Base-by-base conservation (phyloP, 2,888 invertebrate genomes). In the Euplagia quadripunctaria region DNA sequence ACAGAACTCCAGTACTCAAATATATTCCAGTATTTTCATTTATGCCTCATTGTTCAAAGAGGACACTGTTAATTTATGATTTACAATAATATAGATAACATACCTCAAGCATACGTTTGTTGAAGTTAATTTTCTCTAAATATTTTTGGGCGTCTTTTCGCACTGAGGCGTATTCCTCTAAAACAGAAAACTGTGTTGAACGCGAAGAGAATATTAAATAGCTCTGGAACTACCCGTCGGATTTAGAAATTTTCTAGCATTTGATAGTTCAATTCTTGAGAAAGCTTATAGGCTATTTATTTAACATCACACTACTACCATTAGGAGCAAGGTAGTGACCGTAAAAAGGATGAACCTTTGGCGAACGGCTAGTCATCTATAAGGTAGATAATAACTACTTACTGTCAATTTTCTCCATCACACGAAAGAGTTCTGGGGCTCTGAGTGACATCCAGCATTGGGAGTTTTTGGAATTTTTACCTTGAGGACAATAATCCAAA, bases 41-140 rank as follows among this genome's bases (percentile, higher is more conserved):
- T 31, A 20, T 12, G 4, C 12, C 12, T 20, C 17, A 52, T 52
- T 17, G 52, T 52, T 52, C 17, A 16, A 51, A 51, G 1, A 52
- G 17, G 0, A 6, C 4, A 16, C 58, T 58, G 8, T 11, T 31
- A 12, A 20, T 16, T 31, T 61, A 43, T 20, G 46, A 11, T 0
- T 46, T 46, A 1, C 14, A n/a, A 9, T 64, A 9, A 1, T 12
- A 52, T 52, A 65, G 20, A 7, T 14, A 31, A 41, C 55, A 46
- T 67, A 73, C 73, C 67, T 73, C 42, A n/a, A 73, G 63, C 63
- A 73, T 51, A 46, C 58, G 58, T 17, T 64, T 20, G 20, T 70
- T 61, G 58, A 73, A 73, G 17, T 70, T 20, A 6, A 31, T 52
- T 41, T 63, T 41, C 11, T 70, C 63, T 11, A 73, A 31, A 41